phyloP scores from a whole-genome alignment of 2,797 vertebrate genomes.

The Danio jaintianensis region DNA sequence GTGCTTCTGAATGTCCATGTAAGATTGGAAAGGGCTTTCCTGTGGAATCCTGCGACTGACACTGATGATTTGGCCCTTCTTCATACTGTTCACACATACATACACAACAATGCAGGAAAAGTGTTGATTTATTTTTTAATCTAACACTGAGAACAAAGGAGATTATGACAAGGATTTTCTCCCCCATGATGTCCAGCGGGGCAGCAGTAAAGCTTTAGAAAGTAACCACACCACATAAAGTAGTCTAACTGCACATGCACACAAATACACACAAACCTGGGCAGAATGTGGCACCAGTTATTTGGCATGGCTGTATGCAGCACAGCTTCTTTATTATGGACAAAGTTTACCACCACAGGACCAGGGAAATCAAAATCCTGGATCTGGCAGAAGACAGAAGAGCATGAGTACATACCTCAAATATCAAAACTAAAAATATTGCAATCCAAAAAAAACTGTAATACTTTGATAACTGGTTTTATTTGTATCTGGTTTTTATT shows the following conservation, averaged over 20 bases:
- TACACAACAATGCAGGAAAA: conserved; percentile 10
- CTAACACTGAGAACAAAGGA: neutral
- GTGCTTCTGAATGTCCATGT: conserved; percentile 83
- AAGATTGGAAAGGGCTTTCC: conserved; percentile 85
- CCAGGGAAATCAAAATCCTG: conserved; percentile 83
- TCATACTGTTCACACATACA: conserved; percentile 82
- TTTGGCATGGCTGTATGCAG: conserved; percentile 77
- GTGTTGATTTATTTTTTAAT: neutral
- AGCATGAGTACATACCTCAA: neutral
- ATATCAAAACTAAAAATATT: neutral
- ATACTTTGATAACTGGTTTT: neutral
- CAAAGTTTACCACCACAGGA: conserved; percentile 78
- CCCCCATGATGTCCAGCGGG: neutral
- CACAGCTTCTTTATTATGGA: conserved; percentile 69
- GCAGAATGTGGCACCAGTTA: conserved; percentile 91
- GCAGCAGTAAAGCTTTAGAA: neutral
- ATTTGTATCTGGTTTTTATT: too few species aligned
- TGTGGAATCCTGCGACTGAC: conserved; percentile 80
- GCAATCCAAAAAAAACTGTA: neutral
- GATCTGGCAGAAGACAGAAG: conserved; percentile 73
- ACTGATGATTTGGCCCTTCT: conserved; percentile 87
- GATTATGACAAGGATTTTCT: neutral
- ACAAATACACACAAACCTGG: conserved; percentile 80
- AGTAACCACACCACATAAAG: neutral
- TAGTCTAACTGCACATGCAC: conserved; percentile 18